phyloP scores from a whole-genome alignment of 2,888 invertebrate species.

The Pocota personata region DNA sequence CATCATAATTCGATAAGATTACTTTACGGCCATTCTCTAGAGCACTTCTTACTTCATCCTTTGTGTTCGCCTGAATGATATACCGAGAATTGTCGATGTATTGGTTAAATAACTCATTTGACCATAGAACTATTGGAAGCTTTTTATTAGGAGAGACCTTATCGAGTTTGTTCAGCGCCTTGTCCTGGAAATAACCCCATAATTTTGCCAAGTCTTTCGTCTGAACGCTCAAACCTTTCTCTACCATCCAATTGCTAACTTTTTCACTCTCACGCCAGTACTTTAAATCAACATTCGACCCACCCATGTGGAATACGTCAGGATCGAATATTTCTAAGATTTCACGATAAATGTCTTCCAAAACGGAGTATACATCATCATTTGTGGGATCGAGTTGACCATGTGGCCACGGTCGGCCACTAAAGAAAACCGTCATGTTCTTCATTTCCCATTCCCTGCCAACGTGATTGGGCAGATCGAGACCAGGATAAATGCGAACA shows the following conservation, averaged over 20 bases:
- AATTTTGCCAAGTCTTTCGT: constrained; percentile 85
- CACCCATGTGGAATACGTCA: constrained; percentile 92
- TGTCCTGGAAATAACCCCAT: constrained; percentile 88
- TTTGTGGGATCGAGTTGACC: constrained; percentile 89
- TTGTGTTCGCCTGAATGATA: constrained; percentile 89
- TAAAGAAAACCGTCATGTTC: constrained; percentile 85
- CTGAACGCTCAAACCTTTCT: constrained; percentile 85
- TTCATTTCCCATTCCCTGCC: constrained; percentile 91
- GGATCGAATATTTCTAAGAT: constrained; percentile 84
- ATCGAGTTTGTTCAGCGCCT: constrained; percentile 72
- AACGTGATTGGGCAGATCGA: constrained; percentile 93
- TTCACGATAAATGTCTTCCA: constrained; percentile 88
- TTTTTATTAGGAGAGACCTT: constrained; percentile 81
- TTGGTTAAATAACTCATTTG: constrained; percentile 88
- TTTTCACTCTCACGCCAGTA: constrained; percentile 89
- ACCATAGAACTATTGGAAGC: constrained; percentile 89
- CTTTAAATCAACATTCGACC: constrained; percentile 86
- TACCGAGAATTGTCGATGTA: constrained; percentile 88
- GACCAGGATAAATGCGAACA: constrained; percentile 92
- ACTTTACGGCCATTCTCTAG: constrained; percentile 87
- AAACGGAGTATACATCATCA: constrained; percentile 86
- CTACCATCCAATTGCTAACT: constrained; percentile 87
- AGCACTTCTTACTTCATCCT: constrained; percentile 80
- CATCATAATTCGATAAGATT: constrained; percentile 92
- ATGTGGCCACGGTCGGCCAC: constrained; percentile 90